These are phyloP conservation scores for Diprion similis DNA, from an alignment of 1,140 invertebrate species.

Conservation along the genomic window DNA sequence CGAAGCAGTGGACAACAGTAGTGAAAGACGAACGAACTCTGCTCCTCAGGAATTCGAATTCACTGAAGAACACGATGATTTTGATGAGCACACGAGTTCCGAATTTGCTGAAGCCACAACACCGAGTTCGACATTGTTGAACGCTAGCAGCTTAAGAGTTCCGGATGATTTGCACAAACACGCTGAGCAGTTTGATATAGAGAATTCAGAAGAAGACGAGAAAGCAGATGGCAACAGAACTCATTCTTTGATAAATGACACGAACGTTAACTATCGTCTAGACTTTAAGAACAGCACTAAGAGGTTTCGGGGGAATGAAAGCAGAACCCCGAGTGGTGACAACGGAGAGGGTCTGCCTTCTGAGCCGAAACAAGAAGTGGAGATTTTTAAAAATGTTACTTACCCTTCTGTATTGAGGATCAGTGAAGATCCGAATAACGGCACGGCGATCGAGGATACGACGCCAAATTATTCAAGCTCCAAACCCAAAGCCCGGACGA, in stretches of 20 bases:
- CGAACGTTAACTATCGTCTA: conserved; percentile 45
- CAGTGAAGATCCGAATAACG: conserved; percentile 15
- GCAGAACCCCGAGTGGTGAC: conserved; percentile 25
- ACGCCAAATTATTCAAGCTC: conserved; percentile 8
- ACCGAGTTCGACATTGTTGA: not conserved
- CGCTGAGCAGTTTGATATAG: not conserved
- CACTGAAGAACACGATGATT: not conserved
- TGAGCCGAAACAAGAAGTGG: conserved; percentile 46
- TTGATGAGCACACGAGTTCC: not conserved
- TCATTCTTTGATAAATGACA: conserved; percentile 47
- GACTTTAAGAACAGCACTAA: not conserved
- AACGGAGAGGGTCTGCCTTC: conserved; percentile 8
- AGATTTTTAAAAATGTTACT: conserved; percentile 39
- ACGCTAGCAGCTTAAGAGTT: not conserved
- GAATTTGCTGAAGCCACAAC: not conserved
- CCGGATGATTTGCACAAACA: not conserved
- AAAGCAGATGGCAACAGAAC: conserved; percentile 20
- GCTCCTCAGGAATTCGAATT: not conserved
- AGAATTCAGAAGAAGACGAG: not conserved
- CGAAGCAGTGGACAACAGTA: not conserved
- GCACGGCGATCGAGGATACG: not conserved
- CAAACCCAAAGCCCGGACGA: conserved; percentile 43
- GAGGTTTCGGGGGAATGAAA: not conserved
- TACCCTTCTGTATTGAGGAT: conserved; percentile 33
- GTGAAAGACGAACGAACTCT: not conserved